Base-by-base conservation (phyloP, 2,113 vertebrate genomes). In the Halcyon malimbica region DNA sequence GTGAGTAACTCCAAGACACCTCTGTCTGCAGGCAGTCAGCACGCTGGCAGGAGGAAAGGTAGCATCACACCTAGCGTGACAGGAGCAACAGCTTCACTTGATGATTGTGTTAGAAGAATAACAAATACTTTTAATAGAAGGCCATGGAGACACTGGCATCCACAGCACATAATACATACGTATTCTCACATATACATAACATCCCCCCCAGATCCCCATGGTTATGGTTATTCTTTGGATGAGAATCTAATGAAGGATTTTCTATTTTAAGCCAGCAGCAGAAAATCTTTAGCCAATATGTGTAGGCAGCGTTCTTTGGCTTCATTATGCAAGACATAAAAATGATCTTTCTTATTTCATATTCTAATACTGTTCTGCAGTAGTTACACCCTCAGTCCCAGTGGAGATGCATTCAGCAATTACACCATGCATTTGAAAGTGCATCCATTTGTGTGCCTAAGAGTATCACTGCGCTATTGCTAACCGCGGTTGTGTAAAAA, bases 1-100 rank as follows among this genome's bases (percentile, higher is more conserved):
- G 0, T 1, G 6, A 41, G 7, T 8, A 54, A 19, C 18, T 44
- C 33, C 54, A 21, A 21, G 13, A 23, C 2, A 15, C 20, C 35
- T 33, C n/a, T 44, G 33, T 42, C 41, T 59, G 31, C 69, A 74
- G 85, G 28, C 44, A 46, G 54, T 28, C 60, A 51, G 24, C 41
- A 11, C 2, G 16, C 14, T 2, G 1, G 29, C 24, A 33, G 33
- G 20, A 29, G 23, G 29, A 25, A 46, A 59, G 73, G 69, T 9
- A 54, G 20, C 18, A 20, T 57, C 60, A 67, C 41, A 28, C 10
- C 20, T 5, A 71, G 56, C 33, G 50, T 20, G 20, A 54, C 37
- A 59, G 2, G 29, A 79, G 26, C 18, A 26, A 18, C 31, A 59
- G 31, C 51, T 73, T 56, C 57, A 46, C 29, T 15, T 42, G 62